Evolutionary conservation across 2,797 vertebrate genomes (phyloP).

Genomic region (Danio choprae): DNA sequence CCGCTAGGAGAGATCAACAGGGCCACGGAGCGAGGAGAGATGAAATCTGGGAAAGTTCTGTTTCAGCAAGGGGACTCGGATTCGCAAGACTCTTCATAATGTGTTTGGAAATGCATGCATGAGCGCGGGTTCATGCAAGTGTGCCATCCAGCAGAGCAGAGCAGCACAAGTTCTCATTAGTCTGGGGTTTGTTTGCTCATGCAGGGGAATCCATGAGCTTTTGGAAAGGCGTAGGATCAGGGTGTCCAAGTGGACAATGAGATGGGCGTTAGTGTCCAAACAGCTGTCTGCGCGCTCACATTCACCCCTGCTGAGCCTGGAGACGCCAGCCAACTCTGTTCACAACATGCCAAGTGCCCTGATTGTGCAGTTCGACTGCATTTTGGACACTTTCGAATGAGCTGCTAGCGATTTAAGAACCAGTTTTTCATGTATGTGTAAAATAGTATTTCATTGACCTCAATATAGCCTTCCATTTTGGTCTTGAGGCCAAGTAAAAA

Average conservation of each 20-base stretch:
- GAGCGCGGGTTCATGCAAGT: background rate
- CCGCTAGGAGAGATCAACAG: constrained; percentile 68
- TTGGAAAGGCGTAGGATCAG: background rate
- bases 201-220: constrained; percentile 17
- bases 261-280: constrained; percentile 19
- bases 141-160: background rate
- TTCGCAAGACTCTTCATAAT: constrained; percentile 69
- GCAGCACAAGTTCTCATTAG: constrained; percentile 14
- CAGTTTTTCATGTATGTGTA: constrained; percentile 4
- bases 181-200: constrained; percentile 30
- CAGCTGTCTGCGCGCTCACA: constrained; percentile 13
- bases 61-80: constrained; percentile 63
- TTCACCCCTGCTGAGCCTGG: background rate
- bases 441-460: constrained; percentile 26
- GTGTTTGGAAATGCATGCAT: background rate
- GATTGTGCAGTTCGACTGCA: constrained; percentile 20
- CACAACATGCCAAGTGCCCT: constrained; percentile 7
- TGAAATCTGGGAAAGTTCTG: background rate
- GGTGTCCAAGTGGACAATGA: constrained; percentile 2
- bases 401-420: background rate
- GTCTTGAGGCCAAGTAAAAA: background rate
- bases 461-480: constrained; percentile 15
- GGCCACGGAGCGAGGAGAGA: background rate
- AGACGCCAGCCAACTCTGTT: background rate
- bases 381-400: background rate